phyloP scores from a whole-genome alignment of 2,888 invertebrate species.

The Magallana nippona region DNA sequence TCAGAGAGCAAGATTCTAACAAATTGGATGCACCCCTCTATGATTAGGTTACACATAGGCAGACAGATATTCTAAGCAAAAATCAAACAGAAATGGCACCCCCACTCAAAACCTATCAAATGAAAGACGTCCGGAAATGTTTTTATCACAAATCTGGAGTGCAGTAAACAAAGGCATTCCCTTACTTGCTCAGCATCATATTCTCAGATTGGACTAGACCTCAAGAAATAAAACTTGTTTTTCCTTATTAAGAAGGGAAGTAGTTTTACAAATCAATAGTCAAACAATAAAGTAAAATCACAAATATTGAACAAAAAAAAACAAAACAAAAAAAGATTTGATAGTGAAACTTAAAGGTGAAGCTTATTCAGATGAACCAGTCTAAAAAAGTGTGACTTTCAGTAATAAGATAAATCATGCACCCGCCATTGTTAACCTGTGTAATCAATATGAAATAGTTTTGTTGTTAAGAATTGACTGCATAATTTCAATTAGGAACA shows the following conservation, averaged over 20 bases:
- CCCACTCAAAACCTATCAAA: slow-evolving; percentile 24
- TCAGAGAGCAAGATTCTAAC: background rate
- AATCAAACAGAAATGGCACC: slow-evolving; percentile 1
- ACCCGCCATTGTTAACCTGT: background rate
- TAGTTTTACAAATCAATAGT: too few relatives aligned
- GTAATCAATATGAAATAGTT: background rate
- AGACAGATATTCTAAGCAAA: slow-evolving; percentile 24
- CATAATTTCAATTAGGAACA: background rate
- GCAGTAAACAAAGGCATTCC: too few relatives aligned
- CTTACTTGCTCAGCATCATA: too few relatives aligned
- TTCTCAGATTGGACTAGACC: too few relatives aligned
- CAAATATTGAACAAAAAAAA: background rate
- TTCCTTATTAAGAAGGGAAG: too few relatives aligned
- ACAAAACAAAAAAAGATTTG: background rate
- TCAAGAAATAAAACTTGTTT: too few relatives aligned
- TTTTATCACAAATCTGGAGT: background rate
- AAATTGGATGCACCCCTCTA: background rate
- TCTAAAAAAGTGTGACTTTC: background rate
- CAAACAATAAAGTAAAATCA: background rate
- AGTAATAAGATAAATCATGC: background rate
- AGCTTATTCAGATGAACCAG: background rate
- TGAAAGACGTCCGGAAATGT: slow-evolving; percentile 23
- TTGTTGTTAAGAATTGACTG: background rate
- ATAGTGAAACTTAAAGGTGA: background rate
- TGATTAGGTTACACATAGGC: background rate